Percentiles rank a stretch among this genome's conserved stretches.
Evolutionary conservation across 2,113 vertebrate species (phyloP).

Genomic region (Oncorhynchus tshawytscha): DNA sequence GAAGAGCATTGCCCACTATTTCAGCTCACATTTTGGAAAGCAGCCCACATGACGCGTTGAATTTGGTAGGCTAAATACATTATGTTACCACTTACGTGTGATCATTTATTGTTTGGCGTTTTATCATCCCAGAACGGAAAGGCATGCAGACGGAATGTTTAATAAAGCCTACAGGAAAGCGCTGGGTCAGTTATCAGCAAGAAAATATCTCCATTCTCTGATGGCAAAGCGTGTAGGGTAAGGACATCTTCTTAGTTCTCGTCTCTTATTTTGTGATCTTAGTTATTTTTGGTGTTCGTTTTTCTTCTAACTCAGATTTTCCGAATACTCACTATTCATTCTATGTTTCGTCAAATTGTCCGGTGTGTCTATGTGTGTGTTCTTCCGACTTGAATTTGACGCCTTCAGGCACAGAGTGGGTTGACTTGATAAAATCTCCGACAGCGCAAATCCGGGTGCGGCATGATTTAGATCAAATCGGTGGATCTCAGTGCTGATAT

Average conservation of each 20-base stretch:
- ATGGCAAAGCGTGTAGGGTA: constrained; percentile 92
- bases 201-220: constrained; percentile 90
- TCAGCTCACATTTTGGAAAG: not conserved
- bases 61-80: not conserved
- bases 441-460: not conserved
- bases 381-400: not conserved
- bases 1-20: not conserved
- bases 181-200: constrained; percentile 88
- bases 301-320: not conserved
- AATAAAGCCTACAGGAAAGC: constrained; percentile 93
- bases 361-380: constrained; percentile 24
- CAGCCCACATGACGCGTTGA: constrained; percentile 12
- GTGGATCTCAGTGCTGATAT: constrained; percentile 14
- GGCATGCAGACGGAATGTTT: constrained; percentile 91
- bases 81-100: constrained; percentile 44
- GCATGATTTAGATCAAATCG: not conserved
- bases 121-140: constrained; percentile 76
- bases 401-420: not conserved
- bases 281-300: constrained; percentile 1
- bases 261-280: constrained; percentile 23
- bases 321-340: not conserved
- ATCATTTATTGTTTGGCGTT: constrained; percentile 69
- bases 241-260: constrained; percentile 66
- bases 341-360: constrained; percentile 14
- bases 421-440: not conserved